Base-by-base conservation (phyloP, 2,888 invertebrate species). In the Eilema sororculum region DNA sequence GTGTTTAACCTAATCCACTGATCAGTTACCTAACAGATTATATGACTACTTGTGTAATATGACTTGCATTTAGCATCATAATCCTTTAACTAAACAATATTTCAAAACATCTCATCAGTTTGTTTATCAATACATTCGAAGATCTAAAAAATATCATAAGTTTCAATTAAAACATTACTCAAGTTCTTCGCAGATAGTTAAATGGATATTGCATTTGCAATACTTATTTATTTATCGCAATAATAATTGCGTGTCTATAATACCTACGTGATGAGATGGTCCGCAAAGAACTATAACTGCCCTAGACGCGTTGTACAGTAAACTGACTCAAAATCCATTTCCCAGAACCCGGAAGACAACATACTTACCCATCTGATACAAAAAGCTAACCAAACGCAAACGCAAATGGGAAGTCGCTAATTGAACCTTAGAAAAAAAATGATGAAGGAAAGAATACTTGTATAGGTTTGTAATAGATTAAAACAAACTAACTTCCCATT, bases 21-120 rank as follows among this genome's bases (percentile, higher is more conserved):
- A 52, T 46, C 41, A 25, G 25, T 22, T 67, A 67, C n/a, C 46
- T 67, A 60, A 67, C 30, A 41, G 24, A 46, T 60, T 60, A 58
- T 59, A 67, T 67, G 59, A 59, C 25, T 25, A 59, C 41, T 67
- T 67, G 37, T 46, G 37, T 65, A 65, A 65, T 25, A 65, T 28
- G 12, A 59, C 20, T 12, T 16, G 22, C 24, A 16, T 24, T 62
- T 37, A 22, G 37, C 16, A 62, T 12, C 20, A 33, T 33, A 61
- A 30, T 30, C n/a, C 33, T 28, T 22, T n/a, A 33, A 30, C 30
- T 30, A 33, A 22, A 61, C 22, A 37, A 37, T 61, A 61, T 61
- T 61, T 33, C 30, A 22, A 0, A 12, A 61, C 12, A 16, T 24
- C 24, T 37, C 37, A 24, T 62, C n/a, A 22, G 30, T 62, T 37